Evolutionary conservation across 1,140 invertebrate genomes (phyloP).

Genomic region (Caenorhabditis elegans): WBcel235 BX284604.4:7328001-7328500

Average conservation of each 20-base stretch:
- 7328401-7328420: no score
- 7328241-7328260: neutral
- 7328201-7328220: neutral
- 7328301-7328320: no score
- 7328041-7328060: slow-evolving; percentile 80
- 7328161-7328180: neutral
- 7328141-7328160: neutral
- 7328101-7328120: neutral
- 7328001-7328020: slow-evolving; percentile 80
- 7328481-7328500: no score
- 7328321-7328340: no score
- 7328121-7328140: neutral
- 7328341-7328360: no score
- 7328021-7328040: slow-evolving; percentile 76
- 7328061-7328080: slow-evolving; percentile 81
- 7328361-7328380: no score
- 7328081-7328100: slow-evolving; percentile 75
- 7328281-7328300: no score
- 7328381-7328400: no score
- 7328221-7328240: neutral
- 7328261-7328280: neutral
- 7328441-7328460: no score
- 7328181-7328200: slow-evolving; percentile 2
- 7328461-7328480: no score
- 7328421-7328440: no score